phyloP scores from a whole-genome alignment of 2,888 invertebrate species.

The Tenodera sinensis region DNA sequence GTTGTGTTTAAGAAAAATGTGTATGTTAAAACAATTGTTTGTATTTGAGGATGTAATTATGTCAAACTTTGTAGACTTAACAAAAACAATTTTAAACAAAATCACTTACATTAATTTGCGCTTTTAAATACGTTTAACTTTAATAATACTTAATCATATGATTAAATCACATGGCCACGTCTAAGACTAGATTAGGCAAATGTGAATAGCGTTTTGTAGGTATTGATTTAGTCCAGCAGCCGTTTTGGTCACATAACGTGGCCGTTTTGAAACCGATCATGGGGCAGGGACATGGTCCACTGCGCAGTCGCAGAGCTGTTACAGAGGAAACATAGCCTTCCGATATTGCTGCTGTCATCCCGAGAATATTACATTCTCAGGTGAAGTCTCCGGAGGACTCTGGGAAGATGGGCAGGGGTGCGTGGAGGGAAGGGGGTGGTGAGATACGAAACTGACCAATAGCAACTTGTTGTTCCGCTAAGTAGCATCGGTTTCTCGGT shows the following conservation, averaged over 20 bases:
- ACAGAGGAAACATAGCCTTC: not conserved
- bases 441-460: not conserved
- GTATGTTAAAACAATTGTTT: no score
- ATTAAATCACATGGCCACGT: no score
- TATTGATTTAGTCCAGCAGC: not conserved
- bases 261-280: not conserved
- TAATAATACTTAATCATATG: no score
- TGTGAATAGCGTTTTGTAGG: not conserved
- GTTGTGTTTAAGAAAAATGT: no score
- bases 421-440: not conserved
- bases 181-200: no score
- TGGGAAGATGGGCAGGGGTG: not conserved
- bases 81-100: no score
- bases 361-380: not conserved
- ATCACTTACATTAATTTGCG: no score
- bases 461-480: not conserved
- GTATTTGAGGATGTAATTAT: no score
- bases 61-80: no score
- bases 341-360: not conserved
- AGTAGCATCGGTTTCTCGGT: not conserved
- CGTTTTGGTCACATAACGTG: not conserved
- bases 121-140: no score
- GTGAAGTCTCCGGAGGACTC: not conserved
- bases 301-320: not conserved
- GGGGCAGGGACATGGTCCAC: not conserved